Base-by-base conservation (phyloP, 2,797 vertebrate genomes). In the Poeciliopsis infans region DNA sequence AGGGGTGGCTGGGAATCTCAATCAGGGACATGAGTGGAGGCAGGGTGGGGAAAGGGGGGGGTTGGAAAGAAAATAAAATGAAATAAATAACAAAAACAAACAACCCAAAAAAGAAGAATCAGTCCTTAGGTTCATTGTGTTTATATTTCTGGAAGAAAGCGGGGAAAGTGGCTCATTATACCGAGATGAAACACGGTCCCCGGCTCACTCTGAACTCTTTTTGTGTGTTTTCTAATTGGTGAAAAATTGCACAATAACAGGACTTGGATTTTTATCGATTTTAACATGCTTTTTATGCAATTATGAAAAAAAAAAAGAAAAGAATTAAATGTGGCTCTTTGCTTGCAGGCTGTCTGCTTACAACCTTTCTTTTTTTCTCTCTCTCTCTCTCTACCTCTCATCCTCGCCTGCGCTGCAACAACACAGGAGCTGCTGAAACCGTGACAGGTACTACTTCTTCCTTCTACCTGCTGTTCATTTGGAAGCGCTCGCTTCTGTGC, bases 391-490 rank as follows among this genome's bases (percentile, higher is more conserved):
- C 77, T 79, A 84, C 59, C 79, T 91, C 79, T 88, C 80, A 72
- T 81, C 91, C 84, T 81, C 76, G 76, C 87, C 91, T 83, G 85
- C 77, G 85, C 93, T 92, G 90, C 86, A 91, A 91, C 92, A 70
- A 70, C 68, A 70, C 68, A 96, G 96, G 96, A 96, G 94, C 95
- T 87, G 93, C 96, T 91, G 95, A 96, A 94, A 94, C 85, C 86
- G 88, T 95, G 91, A 93, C 96, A 96, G 96, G 96, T 96, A 96
- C 83, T 86, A 73, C 87, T 88, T 88, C 79, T 90, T 87, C 88
- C 90, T 89, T 69, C 89, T 86, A 73, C 87, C 91, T 92, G 87
- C 90, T 93, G 92, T 93, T 94, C 91, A 88, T 88, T 91, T 94
- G 89, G 91, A 91, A 85, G 82, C 72, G 85, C 89, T 84, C 59